Evolutionary conservation across 2,888 invertebrate species (phyloP).

Genomic region (Synanthedon myopaeformis): DNA sequence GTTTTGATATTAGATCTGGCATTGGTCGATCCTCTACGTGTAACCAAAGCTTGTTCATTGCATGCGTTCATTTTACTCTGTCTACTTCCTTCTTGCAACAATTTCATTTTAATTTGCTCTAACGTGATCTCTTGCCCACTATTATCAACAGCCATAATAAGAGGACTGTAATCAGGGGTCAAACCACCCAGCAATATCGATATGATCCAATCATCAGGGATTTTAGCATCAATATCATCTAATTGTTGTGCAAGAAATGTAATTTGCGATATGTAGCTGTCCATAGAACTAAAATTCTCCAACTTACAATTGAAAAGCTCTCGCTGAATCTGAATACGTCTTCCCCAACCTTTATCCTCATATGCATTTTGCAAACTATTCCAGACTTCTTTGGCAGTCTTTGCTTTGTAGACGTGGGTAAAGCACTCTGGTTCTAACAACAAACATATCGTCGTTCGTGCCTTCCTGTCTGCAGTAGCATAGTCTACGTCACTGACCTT

Average conservation of each 20-base stretch:
- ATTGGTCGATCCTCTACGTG: too few relatives aligned
- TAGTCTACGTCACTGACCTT: neutral
- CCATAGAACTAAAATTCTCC: neutral
- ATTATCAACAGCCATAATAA: neutral
- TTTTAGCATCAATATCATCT: neutral
- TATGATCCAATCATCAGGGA: neutral
- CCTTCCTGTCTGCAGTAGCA: neutral
- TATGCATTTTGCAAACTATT: neutral
- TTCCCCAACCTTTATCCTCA: neutral
- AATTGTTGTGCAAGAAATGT: too few relatives aligned
- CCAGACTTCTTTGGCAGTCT: neutral
- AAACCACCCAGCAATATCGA: neutral
- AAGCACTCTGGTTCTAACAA: neutral
- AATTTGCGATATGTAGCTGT: too few relatives aligned
- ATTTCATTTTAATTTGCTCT: neutral
- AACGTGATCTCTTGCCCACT: neutral
- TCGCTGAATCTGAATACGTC: neutral
- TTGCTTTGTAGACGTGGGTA: neutral
- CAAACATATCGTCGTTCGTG: neutral
- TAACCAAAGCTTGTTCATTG: too few relatives aligned
- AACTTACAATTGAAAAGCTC: neutral
- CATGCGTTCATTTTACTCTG: neutral
- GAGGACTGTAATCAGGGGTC: too few relatives aligned
- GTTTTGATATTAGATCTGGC: neutral
- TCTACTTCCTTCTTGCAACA: neutral